Conservation (phyloP, 2,888 invertebrate genomes). For the Sthenelais limicola region DNA sequence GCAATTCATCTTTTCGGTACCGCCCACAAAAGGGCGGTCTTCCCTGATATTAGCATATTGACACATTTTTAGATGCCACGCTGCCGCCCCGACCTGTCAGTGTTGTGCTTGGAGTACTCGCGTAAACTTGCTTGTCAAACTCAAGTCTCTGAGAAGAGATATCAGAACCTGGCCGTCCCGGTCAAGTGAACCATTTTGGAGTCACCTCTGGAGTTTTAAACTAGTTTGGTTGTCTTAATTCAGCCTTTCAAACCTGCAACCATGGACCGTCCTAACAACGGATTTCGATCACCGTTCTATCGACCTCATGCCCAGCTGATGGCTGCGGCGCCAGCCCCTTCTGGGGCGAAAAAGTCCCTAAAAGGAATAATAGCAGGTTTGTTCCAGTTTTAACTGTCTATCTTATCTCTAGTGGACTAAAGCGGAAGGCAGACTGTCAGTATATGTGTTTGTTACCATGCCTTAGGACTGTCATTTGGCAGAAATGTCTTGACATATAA, state of each 20-base stretch:
- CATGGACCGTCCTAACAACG: constrained; percentile 54
- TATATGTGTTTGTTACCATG: not conserved
- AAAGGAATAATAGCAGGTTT: constrained; percentile 49
- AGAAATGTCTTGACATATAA: not conserved
- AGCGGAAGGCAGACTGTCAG: not conserved
- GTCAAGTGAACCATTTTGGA: not conserved
- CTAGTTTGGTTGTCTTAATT: not conserved
- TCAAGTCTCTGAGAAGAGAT: not conserved
- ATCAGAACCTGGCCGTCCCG: not conserved
- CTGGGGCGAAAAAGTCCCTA: constrained; percentile 22
- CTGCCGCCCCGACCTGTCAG: too few species aligned
- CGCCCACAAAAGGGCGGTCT: not conserved
- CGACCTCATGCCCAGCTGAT: constrained; percentile 53
- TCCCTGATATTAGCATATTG: constrained; percentile 6
- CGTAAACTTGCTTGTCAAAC: not conserved
- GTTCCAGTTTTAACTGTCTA: constrained; percentile 73
- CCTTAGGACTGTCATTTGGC: not conserved
- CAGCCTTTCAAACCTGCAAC: not conserved
- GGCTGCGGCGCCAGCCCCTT: constrained; percentile 50
- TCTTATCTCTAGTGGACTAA: too few species aligned
- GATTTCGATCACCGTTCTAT: constrained; percentile 54
- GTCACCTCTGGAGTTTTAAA: not conserved
- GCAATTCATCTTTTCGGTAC: not conserved
- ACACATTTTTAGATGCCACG: not conserved
- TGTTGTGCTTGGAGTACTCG: too few species aligned